A percentile compares a stretch with the other conserved stretches of the same genome.
Conservation (phyloP, 64 coral and sea anemone genomes). For the Exaiptasia diaphana region DNA sequence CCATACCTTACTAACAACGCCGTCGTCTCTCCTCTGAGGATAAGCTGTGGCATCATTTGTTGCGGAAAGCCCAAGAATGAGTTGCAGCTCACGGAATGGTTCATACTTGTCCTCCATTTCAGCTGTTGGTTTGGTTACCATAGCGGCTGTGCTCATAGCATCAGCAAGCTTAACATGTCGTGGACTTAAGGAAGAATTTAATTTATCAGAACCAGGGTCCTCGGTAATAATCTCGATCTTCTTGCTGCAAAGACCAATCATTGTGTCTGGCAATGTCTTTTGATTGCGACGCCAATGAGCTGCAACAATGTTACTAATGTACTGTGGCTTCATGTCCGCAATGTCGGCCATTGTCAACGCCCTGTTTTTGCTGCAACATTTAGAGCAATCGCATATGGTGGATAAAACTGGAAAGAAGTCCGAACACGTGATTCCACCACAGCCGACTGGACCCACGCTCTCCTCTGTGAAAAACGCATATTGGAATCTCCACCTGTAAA, state of each 20-base stretch:
- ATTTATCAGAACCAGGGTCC: background rate
- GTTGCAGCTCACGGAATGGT: slow-evolving; percentile 75
- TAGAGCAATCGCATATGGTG: background rate
- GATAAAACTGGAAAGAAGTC: slow-evolving; percentile 55
- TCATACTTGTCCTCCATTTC: slow-evolving; percentile 40
- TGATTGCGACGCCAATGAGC: slow-evolving; percentile 63
- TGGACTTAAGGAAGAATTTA: slow-evolving; percentile 23
- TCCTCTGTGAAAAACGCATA: slow-evolving; percentile 50
- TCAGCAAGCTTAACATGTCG: slow-evolving; percentile 44
- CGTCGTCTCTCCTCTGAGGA: too few relatives aligned
- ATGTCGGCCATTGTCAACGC: slow-evolving; percentile 35
- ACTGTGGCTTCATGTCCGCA: slow-evolving; percentile 35
- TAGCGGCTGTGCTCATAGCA: slow-evolving; percentile 87
- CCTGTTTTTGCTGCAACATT: background rate
- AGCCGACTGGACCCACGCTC: slow-evolving; percentile 50
- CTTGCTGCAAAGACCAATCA: slow-evolving; percentile 53
- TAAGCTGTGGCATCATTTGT: too few relatives aligned
- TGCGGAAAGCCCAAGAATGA: slow-evolving; percentile 55
- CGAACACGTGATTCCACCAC: slow-evolving; percentile 34
- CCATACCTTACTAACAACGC: too few relatives aligned
- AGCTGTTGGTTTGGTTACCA: slow-evolving; percentile 27
- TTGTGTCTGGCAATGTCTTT: slow-evolving; percentile 10
- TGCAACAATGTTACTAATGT: slow-evolving; percentile 75
- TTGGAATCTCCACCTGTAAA: slow-evolving; percentile 56
- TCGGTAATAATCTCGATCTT: slow-evolving; percentile 56